Evolutionary conservation across 2,888 invertebrate genomes (phyloP), one percentile per base, ranked within the genome.

Genomic region (Tortrix viridana): DNA sequence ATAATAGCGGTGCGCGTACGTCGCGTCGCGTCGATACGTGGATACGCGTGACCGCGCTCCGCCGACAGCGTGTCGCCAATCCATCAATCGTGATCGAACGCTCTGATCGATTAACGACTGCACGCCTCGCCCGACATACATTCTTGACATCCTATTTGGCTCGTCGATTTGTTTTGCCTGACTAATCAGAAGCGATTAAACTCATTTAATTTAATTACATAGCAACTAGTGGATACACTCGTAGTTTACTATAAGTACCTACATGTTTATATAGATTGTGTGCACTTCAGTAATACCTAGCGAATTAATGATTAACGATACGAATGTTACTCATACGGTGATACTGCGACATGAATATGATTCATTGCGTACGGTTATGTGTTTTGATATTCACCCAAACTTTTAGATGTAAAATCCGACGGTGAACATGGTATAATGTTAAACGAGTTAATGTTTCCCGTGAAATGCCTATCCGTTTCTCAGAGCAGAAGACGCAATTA

Each of bases 61-160:
- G 76, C 71, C 78, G 80, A 74, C 84, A 74, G 82, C 85, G 71
- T 79, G 85, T 81, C 88, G 84, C 84, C 89, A 83, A 84, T 86
- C 83, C 79, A 88, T 92, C 88, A 87, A 84, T 85, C 82, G 78
- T 77, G 82, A 86, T 88, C 86, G 86, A 89, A 86, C 81, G 80
- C 77, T 85, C 77, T 76, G 78, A 88, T 89, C 86, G 85, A 87
- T 88, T 85, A 86, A 79, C 82, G 78, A 77, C 69, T 76, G 73
- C 81, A 75, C 77, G 81, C 75, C 76, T 75, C 75, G 77, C 75
- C 71, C 77, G 77, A 72, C 75, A 71, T 69, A 74, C 79, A 81
- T 84, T 81, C 80, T 79, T 77, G 73, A 77, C 77, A 73, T 77
- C 71, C 74, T 71, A 74, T 77, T 77, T 73, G 75, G 69, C 76